These are phyloP conservation scores for Falco berigora DNA, from an alignment of 2,797 vertebrate species.

Conservation along the genomic window DNA sequence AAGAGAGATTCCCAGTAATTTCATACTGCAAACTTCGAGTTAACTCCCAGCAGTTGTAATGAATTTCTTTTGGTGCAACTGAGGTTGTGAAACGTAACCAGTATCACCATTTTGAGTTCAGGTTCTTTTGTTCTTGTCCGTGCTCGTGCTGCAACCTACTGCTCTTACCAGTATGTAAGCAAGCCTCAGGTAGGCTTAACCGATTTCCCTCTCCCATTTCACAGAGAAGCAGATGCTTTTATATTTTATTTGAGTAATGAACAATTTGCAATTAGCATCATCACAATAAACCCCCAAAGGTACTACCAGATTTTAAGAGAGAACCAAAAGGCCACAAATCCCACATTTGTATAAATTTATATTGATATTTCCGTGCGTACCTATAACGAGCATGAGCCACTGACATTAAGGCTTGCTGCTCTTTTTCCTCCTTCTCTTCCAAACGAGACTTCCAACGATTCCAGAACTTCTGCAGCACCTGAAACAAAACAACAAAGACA, in stretches of 20 bases:
- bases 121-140: not conserved
- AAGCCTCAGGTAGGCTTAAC: not conserved
- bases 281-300: not conserved
- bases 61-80: not conserved
- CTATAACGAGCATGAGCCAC: conserved; percentile 73
- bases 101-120: not conserved
- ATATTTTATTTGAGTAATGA: too few species aligned
- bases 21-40: not conserved
- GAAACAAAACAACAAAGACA: not conserved
- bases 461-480: conserved; percentile 82
- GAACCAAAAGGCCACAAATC: not conserved
- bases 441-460: conserved; percentile 74
- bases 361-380: conserved; percentile 46
- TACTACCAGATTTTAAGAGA: not conserved
- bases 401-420: conserved; percentile 55
- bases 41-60: not conserved
- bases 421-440: conserved; percentile 80
- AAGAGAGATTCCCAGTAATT: not conserved
- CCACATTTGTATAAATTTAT: not conserved
- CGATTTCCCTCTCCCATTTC: not conserved
- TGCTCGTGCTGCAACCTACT: not conserved
- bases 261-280: not conserved
- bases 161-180: not conserved
- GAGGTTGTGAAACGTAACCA: not conserved
- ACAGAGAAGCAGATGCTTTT: not conserved